These are phyloP conservation scores for Clanis bilineata DNA, from an alignment of 2,888 invertebrate species.

Conservation along the genomic window DNA sequence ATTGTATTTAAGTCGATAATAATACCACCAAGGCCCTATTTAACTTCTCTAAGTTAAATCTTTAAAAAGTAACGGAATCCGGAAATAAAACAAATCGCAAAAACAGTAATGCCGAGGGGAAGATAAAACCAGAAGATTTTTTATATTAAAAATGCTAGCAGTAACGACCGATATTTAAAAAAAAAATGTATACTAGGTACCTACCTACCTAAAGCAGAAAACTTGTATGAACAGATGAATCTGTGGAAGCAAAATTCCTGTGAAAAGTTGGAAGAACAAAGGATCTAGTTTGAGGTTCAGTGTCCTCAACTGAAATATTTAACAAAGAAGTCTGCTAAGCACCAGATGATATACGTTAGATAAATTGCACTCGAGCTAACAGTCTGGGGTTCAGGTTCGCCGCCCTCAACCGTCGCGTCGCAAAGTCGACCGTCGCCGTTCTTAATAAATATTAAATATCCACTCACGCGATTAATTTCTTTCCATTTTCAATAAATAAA, in stretches of 20 bases:
- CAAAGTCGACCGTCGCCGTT: constrained; percentile 18
- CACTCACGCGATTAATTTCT: not conserved
- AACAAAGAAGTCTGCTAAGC: not conserved
- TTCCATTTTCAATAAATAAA: too few relatives aligned
- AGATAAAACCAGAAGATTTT: too few relatives aligned
- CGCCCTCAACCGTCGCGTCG: constrained; percentile 40
- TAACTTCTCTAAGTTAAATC: too few relatives aligned
- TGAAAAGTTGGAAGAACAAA: not conserved
- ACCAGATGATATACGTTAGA: constrained; percentile 24
- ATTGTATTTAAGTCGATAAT: not conserved
- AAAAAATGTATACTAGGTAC: too few relatives aligned
- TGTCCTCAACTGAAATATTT: not conserved
- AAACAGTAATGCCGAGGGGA: too few relatives aligned
- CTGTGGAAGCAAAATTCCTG: not conserved
- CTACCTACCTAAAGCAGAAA: too few relatives aligned
- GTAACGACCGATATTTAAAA: too few relatives aligned
- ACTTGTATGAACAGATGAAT: too few relatives aligned
- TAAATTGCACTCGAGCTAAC: constrained; percentile 26
- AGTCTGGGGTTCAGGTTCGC: constrained; percentile 34
- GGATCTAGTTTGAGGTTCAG: not conserved
- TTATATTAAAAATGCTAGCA: too few relatives aligned
- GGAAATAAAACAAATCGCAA: too few relatives aligned
- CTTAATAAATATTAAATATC: constrained; percentile 6
- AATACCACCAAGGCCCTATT: too few relatives aligned
- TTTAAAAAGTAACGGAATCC: too few relatives aligned